A percentile compares a stretch with the other conserved stretches of the same genome.
phyloP scores from a whole-genome alignment of 2,113 vertebrate species.

The Excalfactoria chinensis region DNA sequence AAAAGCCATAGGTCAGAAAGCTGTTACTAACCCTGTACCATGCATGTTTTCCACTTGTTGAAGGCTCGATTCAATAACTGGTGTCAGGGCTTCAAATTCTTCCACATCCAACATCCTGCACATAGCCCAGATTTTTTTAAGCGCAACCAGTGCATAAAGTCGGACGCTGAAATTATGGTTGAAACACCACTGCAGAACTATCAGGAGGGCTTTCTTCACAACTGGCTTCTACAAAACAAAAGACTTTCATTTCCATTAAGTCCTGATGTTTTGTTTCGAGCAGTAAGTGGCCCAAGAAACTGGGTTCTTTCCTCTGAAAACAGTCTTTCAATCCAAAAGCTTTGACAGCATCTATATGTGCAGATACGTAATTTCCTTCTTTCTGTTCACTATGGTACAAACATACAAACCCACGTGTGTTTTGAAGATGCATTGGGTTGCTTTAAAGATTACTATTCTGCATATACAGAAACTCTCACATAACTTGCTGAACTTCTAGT shows the following conservation, averaged over 20 bases:
- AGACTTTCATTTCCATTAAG: neutral
- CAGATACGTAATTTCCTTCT: neutral
- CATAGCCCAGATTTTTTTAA: slow-evolving; percentile 90
- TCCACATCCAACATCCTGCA: slow-evolving; percentile 63
- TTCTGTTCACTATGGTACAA: neutral
- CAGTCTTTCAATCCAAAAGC: neutral
- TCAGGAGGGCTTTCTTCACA: slow-evolving; percentile 83
- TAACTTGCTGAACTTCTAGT: neutral
- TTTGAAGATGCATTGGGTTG: neutral
- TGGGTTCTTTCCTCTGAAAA: neutral
- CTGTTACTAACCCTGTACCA: slow-evolving; percentile 83
- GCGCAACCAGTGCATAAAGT: slow-evolving; percentile 89
- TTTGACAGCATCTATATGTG: neutral
- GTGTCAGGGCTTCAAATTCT: slow-evolving; percentile 79
- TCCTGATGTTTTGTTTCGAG: neutral
- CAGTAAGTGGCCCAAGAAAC: neutral
- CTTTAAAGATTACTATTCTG: neutral
- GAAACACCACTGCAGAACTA: slow-evolving; percentile 90
- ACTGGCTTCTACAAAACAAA: slow-evolving; percentile 70
- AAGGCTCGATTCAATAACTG: slow-evolving; percentile 88
- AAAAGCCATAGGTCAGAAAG: neutral
- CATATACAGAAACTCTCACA: neutral
- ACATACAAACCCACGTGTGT: neutral
- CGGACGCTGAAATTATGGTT: slow-evolving; percentile 93
- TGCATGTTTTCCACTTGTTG: slow-evolving; percentile 89